These are phyloP conservation scores for Drosophila cardini DNA, from an alignment of 1,140 invertebrate genomes.

Conservation along the genomic window DNA sequence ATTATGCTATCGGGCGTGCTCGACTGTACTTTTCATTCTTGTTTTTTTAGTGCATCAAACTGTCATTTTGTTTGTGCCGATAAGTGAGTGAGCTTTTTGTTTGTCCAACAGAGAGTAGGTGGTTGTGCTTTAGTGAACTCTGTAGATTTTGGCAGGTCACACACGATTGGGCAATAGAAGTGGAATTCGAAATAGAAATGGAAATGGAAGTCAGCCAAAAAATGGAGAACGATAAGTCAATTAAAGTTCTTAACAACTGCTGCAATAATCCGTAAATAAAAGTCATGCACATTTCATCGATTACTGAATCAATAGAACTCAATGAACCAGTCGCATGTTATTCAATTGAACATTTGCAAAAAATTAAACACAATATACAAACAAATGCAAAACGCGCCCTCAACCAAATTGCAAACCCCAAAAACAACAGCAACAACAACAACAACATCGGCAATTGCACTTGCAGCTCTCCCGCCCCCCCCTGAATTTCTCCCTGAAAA, in stretches of 20 bases:
- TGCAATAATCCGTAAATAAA: conserved; percentile 49
- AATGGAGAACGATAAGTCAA: background rate
- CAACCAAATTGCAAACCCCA: conserved; percentile 2
- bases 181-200: background rate
- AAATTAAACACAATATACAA: conserved; percentile 69
- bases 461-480: conserved; percentile 35
- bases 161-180: conserved; percentile 47
- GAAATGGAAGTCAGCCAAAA: background rate
- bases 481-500: conserved; percentile 23
- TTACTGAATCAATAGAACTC: conserved; percentile 30
- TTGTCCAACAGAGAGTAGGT: conserved; percentile 19
- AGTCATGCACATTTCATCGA: conserved; percentile 34
- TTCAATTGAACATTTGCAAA: conserved; percentile 77
- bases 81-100: conserved; percentile 34
- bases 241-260: conserved; percentile 39
- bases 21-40: too few relatives aligned
- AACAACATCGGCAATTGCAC: conserved; percentile 57
- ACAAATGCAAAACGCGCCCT: conserved; percentile 58
- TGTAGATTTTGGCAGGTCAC: conserved; percentile 52
- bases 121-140: conserved; percentile 59
- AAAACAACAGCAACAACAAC: conserved; percentile 4
- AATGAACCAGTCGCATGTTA: conserved; percentile 68
- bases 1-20: too few relatives aligned
- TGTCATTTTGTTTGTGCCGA: conserved; percentile 52
- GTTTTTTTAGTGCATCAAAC: conserved; percentile 60